phyloP scores from a whole-genome alignment of 2,113 vertebrate species.

The Megaceryle torquata region DNA sequence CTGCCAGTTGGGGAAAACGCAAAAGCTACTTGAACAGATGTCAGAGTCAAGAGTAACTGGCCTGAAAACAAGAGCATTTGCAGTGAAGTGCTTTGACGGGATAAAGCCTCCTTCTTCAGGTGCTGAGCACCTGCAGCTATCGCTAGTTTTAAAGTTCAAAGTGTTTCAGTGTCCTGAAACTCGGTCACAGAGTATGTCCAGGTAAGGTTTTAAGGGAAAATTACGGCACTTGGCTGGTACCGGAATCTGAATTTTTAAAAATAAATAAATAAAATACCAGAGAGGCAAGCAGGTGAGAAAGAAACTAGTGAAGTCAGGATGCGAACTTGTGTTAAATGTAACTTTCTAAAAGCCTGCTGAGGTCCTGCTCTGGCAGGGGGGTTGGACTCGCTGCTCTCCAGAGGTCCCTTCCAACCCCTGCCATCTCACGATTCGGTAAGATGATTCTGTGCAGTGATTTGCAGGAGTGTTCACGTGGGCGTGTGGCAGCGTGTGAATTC shows the following conservation, averaged over 20 bases:
- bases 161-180: neutral
- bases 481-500: neutral
- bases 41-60: neutral
- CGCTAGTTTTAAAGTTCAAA: neutral
- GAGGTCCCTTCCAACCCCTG: too few species aligned
- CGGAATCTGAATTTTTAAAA: neutral
- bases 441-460: neutral
- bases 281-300: constrained; percentile 33
- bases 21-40: neutral
- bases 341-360: neutral
- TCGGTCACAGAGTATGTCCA: neutral
- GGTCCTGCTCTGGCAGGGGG: too few species aligned
- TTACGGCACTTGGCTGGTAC: neutral
- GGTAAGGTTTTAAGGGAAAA: neutral
- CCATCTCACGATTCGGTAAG: too few species aligned
- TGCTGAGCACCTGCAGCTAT: neutral
- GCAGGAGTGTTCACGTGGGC: neutral
- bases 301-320: neutral
- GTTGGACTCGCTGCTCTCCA: too few species aligned
- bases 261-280: neutral
- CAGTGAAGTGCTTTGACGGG: neutral
- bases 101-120: neutral
- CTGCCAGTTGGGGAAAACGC: neutral
- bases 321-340: neutral
- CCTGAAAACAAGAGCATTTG: neutral